These are phyloP conservation scores for Megalurothrips usitatus DNA, from an alignment of 2,888 invertebrate species.

Conservation along the genomic window DNA sequence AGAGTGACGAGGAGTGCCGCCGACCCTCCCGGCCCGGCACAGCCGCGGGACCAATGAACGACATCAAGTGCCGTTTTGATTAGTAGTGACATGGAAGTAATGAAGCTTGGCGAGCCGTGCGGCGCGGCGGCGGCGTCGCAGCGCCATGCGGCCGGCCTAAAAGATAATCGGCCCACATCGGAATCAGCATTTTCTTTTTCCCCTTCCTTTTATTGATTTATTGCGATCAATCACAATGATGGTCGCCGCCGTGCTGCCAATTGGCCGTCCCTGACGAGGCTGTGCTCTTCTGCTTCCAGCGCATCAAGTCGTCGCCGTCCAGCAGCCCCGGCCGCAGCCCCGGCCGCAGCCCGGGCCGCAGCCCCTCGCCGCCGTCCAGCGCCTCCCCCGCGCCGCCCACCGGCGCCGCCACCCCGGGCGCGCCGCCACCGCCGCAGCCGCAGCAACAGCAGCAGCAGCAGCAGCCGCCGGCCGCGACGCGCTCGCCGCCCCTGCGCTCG, in stretches of 20 bases:
- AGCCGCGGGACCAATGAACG: not conserved
- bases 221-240: not conserved
- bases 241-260: not conserved
- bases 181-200: not conserved
- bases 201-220: not conserved
- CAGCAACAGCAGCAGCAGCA: conserved; percentile 46
- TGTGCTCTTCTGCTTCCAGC: not conserved
- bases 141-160: not conserved
- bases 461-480: conserved; percentile 41
- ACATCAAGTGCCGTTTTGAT: conserved; percentile 26
- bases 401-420: conserved; percentile 43
- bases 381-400: conserved; percentile 49
- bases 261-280: not conserved
- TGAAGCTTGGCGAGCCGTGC: not conserved
- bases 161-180: not conserved
- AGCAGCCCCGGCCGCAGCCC: not conserved
- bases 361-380: conserved; percentile 22
- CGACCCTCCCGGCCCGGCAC: not conserved
- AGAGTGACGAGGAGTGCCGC: not conserved
- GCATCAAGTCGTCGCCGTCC: not conserved
- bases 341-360: not conserved
- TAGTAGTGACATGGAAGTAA: conserved; percentile 23
- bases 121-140: not conserved
- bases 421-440: conserved; percentile 50
- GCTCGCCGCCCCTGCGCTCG: conserved; percentile 48